Conservation (phyloP, 2,888 invertebrate genomes). For the Cantharis rustica region DNA sequence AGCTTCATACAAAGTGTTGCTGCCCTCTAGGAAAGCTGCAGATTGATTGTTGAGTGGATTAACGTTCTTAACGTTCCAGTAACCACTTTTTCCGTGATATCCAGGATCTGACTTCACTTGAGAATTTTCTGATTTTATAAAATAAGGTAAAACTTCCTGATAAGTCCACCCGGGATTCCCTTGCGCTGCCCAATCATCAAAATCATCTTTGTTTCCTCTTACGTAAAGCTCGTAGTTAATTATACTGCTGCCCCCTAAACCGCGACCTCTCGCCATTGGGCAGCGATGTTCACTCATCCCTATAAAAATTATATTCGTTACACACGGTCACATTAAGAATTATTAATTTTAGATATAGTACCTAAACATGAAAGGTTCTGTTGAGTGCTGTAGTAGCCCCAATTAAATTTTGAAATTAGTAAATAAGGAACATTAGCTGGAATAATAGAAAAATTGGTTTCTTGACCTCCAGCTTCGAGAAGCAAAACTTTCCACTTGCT, state of each 20-base stretch:
- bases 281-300: no score
- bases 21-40: conserved; percentile 66
- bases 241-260: no score
- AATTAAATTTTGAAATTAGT: background rate
- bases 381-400: background rate
- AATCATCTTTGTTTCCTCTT: no score
- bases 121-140: conserved; percentile 44
- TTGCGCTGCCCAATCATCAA: no score
- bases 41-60: conserved; percentile 65
- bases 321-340: conserved; percentile 6
- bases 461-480: conserved; percentile 63
- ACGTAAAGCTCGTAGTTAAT: no score
- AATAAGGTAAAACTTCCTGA: conserved; percentile 46
- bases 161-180: conserved; percentile 54
- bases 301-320: no score
- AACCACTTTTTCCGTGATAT: conserved; percentile 69
- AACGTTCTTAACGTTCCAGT: conserved; percentile 67
- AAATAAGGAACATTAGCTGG: conserved; percentile 11
- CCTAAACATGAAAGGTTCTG: conserved; percentile 12
- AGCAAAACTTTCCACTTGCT: conserved; percentile 68
- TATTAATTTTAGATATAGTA: background rate
- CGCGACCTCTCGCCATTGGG: no score
- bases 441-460: conserved; percentile 13
- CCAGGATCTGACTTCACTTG: conserved; percentile 61
- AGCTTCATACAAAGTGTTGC: conserved; percentile 61